Evolutionary conservation across 2,113 vertebrate species (phyloP).

Genomic region (Campylorhamphus procurvoides): DNA sequence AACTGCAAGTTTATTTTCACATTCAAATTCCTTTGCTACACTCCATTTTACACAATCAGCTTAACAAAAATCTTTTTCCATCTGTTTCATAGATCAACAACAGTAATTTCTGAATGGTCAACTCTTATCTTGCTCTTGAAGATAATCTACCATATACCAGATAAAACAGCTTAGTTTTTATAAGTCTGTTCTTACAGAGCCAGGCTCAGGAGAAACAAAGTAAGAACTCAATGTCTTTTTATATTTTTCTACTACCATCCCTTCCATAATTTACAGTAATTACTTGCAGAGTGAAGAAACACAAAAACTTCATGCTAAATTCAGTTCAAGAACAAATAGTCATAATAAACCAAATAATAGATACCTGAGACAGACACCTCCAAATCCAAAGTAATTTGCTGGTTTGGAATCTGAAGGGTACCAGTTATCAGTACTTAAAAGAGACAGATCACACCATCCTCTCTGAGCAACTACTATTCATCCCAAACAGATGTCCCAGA

Average conservation of each 20-base stretch:
- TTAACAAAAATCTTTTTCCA: conserved; percentile 41
- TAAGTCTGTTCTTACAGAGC: not conserved
- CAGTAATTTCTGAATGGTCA: not conserved
- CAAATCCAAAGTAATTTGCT: not conserved
- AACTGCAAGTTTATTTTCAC: not conserved
- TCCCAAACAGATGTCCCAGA: not conserved
- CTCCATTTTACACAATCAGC: conserved; percentile 33
- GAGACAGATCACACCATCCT: not conserved
- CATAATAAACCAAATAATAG: not conserved
- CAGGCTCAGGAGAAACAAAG: not conserved
- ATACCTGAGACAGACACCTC: not conserved
- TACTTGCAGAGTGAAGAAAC: not conserved
- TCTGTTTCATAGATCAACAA: conserved; percentile 24
- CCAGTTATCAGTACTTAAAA: not conserved
- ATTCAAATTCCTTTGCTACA: conserved; percentile 5
- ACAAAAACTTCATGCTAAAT: not conserved
- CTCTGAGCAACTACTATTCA: not conserved
- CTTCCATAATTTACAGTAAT: not conserved
- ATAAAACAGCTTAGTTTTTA: conserved; percentile 27
- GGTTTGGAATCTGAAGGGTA: not conserved
- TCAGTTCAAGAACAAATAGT: not conserved
- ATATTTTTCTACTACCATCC: not conserved
- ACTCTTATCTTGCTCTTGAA: not conserved
- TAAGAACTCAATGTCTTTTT: not conserved
- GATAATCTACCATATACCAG: conserved; percentile 54